phyloP scores from a whole-genome alignment of 2,797 vertebrate species.

The Danio tinwini region DNA sequence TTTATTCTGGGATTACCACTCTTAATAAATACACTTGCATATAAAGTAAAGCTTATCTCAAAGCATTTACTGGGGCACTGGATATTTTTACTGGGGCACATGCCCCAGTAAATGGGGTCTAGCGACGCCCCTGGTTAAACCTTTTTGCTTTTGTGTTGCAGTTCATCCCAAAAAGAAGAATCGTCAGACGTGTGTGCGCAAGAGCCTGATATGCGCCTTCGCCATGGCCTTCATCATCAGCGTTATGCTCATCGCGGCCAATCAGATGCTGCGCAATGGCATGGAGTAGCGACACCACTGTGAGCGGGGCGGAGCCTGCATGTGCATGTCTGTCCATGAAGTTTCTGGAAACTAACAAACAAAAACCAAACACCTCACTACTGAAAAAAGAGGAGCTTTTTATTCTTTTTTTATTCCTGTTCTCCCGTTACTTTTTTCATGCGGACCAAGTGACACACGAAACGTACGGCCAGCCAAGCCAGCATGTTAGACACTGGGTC shows the following conservation, averaged over 20 bases:
- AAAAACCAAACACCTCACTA: slow-evolving; percentile 60
- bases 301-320: slow-evolving; percentile 77
- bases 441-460: slow-evolving; percentile 47
- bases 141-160: slow-evolving; percentile 52
- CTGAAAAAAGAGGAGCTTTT: slow-evolving; percentile 52
- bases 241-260: slow-evolving; percentile 98
- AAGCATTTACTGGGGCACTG: no score
- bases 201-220: slow-evolving; percentile 98
- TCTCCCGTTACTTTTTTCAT: slow-evolving; percentile 55
- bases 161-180: slow-evolving; percentile 86
- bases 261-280: slow-evolving; percentile 98
- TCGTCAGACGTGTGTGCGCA: slow-evolving; percentile 94
- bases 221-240: slow-evolving; percentile 99
- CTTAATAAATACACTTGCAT: no score
- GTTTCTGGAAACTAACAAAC: slow-evolving; percentile 67
- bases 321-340: slow-evolving; percentile 87
- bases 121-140: no score
- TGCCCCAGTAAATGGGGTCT: no score
- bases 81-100: no score
- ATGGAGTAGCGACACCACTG: slow-evolving; percentile 91
- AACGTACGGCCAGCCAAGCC: slow-evolving; percentile 75
- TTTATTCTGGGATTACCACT: no score
- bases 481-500: slow-evolving; percentile 74
- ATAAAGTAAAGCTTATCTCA: no score
- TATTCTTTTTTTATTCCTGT: slow-evolving; percentile 54